A percentile compares a stretch with the other conserved stretches of the same genome.
phyloP scores from a whole-genome alignment of 92 coral and sea anemone genomes.

The Virgularia gustaviana region DNA sequence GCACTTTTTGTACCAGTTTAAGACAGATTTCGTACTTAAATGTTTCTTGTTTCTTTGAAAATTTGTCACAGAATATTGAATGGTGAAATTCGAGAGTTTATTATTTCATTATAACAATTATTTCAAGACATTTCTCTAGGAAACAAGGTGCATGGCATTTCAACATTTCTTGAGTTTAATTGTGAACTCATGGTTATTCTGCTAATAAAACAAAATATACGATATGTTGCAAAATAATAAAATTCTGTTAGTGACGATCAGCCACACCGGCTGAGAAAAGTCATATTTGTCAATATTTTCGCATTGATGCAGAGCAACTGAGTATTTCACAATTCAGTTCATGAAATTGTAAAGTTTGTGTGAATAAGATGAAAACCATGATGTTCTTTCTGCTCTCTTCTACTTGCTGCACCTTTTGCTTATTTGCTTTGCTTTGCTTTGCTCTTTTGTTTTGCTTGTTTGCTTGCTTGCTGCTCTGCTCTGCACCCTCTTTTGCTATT shows the following conservation, averaged over 20 bases:
- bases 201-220: too few relatives aligned
- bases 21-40: constrained; percentile 2
- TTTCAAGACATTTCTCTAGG: constrained; percentile 9
- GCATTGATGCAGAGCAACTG: constrained; percentile 2
- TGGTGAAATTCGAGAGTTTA: not conserved
- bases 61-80: not conserved
- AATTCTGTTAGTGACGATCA: not conserved
- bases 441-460: constrained; percentile 49
- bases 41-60: constrained; percentile 32
- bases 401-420: constrained; percentile 66
- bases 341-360: constrained; percentile 38
- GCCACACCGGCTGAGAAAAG: not conserved
- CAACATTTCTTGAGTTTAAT: constrained; percentile 9
- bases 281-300: too few relatives aligned
- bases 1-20: constrained; percentile 16
- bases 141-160: constrained; percentile 22
- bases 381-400: constrained; percentile 77
- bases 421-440: constrained; percentile 63
- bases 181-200: constrained; percentile 28
- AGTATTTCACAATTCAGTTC: constrained; percentile 32
- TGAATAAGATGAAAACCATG: constrained; percentile 99
- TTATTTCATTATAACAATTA: not conserved
- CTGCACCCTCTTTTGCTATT: constrained; percentile 69
- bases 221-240: constrained; percentile 16
- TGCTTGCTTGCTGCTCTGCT: constrained; percentile 45